phyloP scores from a whole-genome alignment of 2,797 vertebrate genomes.

The Cichlasoma orientale region DNA sequence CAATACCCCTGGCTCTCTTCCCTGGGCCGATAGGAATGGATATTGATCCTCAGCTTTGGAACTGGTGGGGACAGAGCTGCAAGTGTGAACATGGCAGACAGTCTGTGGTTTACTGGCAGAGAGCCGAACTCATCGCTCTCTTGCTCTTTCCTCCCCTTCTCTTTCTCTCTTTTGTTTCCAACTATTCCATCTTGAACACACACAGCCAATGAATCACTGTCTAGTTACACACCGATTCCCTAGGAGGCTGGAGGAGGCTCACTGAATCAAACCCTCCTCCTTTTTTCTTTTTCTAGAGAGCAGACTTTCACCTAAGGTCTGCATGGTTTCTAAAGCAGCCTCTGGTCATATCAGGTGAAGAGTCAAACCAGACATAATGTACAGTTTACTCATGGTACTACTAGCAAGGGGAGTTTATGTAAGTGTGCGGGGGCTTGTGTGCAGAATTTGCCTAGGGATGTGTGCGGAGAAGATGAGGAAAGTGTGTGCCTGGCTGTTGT shows the following conservation, averaged over 20 bases:
- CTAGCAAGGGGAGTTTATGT: constrained; percentile 17
- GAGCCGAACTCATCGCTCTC: constrained; percentile 59
- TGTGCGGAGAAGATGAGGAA: constrained; percentile 8
- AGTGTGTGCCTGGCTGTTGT: constrained; percentile 13
- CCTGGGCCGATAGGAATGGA: constrained; percentile 7
- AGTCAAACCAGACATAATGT: constrained; percentile 22
- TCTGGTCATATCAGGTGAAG: constrained; percentile 36
- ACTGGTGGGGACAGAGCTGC: constrained; percentile 40
- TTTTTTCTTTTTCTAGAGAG: constrained; percentile 20
- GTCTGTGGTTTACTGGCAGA: constrained; percentile 53
- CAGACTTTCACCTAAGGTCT: constrained; percentile 17
- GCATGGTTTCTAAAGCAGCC: constrained; percentile 11
- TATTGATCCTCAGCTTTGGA: constrained; percentile 51
- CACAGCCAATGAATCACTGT: constrained; percentile 68
- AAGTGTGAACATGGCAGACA: constrained; percentile 63
- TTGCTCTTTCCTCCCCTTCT: constrained; percentile 18
- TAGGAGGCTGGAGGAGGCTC: constrained; percentile 46
- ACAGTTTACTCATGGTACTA: not conserved
- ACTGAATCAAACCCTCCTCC: constrained; percentile 55
- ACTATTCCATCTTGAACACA: constrained; percentile 47
- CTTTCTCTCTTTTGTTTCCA: constrained; percentile 59
- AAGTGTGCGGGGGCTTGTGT: constrained; percentile 33
- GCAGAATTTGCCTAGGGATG: constrained; percentile 22
- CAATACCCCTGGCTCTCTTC: constrained; percentile 14
- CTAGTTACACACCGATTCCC: constrained; percentile 60